These are phyloP conservation scores for Drosophila ogumai DNA, from an alignment of 1,140 invertebrate species.

Conservation along the genomic window DNA sequence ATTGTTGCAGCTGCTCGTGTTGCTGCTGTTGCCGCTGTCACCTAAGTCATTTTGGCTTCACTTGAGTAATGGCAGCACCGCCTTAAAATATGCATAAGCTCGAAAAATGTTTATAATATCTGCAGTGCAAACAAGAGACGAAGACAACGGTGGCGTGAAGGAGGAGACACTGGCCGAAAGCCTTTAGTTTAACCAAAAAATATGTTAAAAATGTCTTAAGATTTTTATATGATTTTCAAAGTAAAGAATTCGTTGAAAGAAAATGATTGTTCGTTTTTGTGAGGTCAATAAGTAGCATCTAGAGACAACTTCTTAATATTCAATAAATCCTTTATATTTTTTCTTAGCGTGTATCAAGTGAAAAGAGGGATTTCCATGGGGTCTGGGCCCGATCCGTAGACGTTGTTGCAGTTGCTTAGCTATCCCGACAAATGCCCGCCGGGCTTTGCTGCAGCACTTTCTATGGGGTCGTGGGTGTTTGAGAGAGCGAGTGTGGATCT, in stretches of 20 bases:
- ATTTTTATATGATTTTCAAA: neutral
- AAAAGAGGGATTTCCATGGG: slow-evolving; percentile 35
- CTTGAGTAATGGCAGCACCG: slow-evolving; percentile 67
- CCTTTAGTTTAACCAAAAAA: neutral
- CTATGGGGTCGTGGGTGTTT: slow-evolving; percentile 26
- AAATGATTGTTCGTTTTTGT: no score
- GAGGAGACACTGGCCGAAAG: neutral
- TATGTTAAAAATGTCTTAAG: neutral
- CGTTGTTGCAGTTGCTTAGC: slow-evolving; percentile 50
- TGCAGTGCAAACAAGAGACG: slow-evolving; percentile 60
- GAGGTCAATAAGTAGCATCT: no score
- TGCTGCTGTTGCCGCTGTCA: slow-evolving; percentile 50
- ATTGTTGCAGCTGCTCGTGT: slow-evolving; percentile 45
- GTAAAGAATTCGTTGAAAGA: no score
- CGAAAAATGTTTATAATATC: slow-evolving; percentile 80
- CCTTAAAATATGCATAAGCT: slow-evolving; percentile 74
- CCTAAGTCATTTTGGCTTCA: slow-evolving; percentile 61
- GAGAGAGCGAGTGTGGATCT: neutral
- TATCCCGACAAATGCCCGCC: slow-evolving; percentile 45
- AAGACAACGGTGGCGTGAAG: slow-evolving; percentile 26
- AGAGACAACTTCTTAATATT: no score
- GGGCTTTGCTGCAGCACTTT: slow-evolving; percentile 44
- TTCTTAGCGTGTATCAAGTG: slow-evolving; percentile 1
- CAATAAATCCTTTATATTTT: neutral
- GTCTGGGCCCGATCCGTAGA: slow-evolving; percentile 22